Evolutionary conservation across 2,888 invertebrate genomes (phyloP).

Genomic region (Thyatira batis): DNA sequence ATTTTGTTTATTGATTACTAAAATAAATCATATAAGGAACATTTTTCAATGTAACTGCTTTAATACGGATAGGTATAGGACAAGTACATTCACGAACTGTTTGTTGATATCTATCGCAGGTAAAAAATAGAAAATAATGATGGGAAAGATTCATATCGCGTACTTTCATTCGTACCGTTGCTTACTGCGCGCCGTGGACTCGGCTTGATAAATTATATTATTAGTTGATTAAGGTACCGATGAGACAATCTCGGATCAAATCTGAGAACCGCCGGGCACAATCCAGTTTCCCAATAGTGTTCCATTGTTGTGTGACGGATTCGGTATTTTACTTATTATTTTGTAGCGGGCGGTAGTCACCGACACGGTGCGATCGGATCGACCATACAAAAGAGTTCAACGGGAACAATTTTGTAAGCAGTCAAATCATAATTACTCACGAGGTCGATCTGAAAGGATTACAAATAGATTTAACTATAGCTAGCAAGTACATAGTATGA

Average conservation of each 20-base stretch:
- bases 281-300: slow-evolving; percentile 47
- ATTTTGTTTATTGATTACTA: no score
- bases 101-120: slow-evolving; percentile 35
- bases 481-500: no score
- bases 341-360: slow-evolving; percentile 19
- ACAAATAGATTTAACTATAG: background rate
- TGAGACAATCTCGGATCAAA: slow-evolving; percentile 45
- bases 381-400: slow-evolving; percentile 59
- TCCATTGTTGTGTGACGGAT: slow-evolving; percentile 59
- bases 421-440: slow-evolving; percentile 1
- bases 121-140: slow-evolving; percentile 42
- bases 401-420: slow-evolving; percentile 31
- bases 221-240: slow-evolving; percentile 42
- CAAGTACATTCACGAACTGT: slow-evolving; percentile 8
- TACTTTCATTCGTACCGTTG: slow-evolving; percentile 39
- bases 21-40: no score
- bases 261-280: slow-evolving; percentile 32
- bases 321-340: slow-evolving; percentile 54
- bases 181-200: slow-evolving; percentile 17
- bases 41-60: no score
- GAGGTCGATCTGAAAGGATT: background rate
- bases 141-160: slow-evolving; percentile 47
- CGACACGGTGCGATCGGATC: slow-evolving; percentile 20
- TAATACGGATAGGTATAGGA: slow-evolving; percentile 1
- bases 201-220: slow-evolving; percentile 33